Percentiles rank a stretch among this genome's conserved stretches.
These are phyloP conservation scores for Ostrea edulis DNA, from an alignment of 1,140 invertebrate genomes.

Conservation along the genomic window DNA sequence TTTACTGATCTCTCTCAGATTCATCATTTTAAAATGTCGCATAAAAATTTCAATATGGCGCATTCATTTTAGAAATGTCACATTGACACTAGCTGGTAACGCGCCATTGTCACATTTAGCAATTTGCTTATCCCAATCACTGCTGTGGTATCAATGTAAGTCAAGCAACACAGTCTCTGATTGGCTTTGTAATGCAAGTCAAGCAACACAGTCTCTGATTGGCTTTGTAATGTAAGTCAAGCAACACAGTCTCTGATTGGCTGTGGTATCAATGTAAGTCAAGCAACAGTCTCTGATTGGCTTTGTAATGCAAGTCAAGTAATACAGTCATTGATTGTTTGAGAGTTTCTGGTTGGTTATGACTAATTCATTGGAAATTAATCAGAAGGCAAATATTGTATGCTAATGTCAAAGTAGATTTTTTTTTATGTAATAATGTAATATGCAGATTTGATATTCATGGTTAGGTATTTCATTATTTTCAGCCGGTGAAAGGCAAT, in stretches of 20 bases:
- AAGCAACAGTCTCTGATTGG: background rate
- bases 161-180: background rate
- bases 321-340: background rate
- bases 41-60: too few species aligned
- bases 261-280: background rate
- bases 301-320: background rate
- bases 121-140: too few species aligned
- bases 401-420: too few species aligned
- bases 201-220: conserved; percentile 45
- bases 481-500: conserved; percentile 73
- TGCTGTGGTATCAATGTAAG: conserved; percentile 72
- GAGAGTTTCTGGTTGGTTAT: background rate
- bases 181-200: conserved; percentile 67
- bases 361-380: too few species aligned
- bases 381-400: too few species aligned
- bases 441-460: background rate
- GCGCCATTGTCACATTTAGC: too few species aligned
- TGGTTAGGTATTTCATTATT: conserved; percentile 39
- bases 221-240: background rate
- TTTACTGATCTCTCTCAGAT: too few species aligned
- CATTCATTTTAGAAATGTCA: too few species aligned
- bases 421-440: too few species aligned
- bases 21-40: too few species aligned
- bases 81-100: too few species aligned
- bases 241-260: too few species aligned